Evolutionary conservation across 2,888 invertebrate species (phyloP).

Genomic region (Isoperla grammatica): DNA sequence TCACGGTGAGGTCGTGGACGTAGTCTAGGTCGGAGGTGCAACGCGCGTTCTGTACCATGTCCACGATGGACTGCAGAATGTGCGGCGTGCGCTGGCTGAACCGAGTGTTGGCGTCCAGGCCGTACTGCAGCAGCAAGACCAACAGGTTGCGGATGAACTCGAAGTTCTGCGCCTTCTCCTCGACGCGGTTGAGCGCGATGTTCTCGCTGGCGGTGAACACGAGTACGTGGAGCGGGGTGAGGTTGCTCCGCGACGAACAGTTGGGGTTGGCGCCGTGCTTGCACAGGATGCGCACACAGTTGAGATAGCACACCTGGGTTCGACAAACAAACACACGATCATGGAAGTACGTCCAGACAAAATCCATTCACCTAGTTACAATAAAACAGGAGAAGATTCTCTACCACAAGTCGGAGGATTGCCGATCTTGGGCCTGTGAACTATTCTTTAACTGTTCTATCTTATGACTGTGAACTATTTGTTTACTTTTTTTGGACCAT

Average conservation of each 20-base stretch:
- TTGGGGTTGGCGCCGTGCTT: conserved; percentile 69
- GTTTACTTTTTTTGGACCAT: too few relatives aligned
- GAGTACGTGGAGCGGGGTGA: conserved; percentile 64
- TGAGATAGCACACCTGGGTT: conserved; percentile 65
- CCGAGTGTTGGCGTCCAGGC: conserved; percentile 58
- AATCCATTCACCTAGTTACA: too few relatives aligned
- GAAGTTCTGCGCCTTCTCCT: conserved; percentile 60
- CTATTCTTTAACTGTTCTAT: too few relatives aligned
- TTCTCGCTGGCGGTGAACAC: conserved; percentile 67
- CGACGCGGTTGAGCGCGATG: conserved; percentile 60
- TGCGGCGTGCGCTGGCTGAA: conserved; percentile 59
- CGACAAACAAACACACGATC: conserved; percentile 34
- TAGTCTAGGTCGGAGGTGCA: conserved; percentile 61
- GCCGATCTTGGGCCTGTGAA: too few relatives aligned
- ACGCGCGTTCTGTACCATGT: conserved; percentile 63
- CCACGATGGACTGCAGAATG: conserved; percentile 62
- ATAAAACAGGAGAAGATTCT: too few relatives aligned
- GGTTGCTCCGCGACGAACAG: conserved; percentile 60
- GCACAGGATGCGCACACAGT: conserved; percentile 62
- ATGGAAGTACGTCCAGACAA: too few relatives aligned
- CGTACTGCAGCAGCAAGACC: conserved; percentile 57
- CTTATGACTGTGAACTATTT: too few relatives aligned
- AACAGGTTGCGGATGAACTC: conserved; percentile 66
- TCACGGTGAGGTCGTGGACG: conserved; percentile 63
- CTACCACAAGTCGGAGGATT: too few relatives aligned